Evolutionary conservation across 2,888 invertebrate species (phyloP).

Genomic region (Tenthredo mesomela): DNA sequence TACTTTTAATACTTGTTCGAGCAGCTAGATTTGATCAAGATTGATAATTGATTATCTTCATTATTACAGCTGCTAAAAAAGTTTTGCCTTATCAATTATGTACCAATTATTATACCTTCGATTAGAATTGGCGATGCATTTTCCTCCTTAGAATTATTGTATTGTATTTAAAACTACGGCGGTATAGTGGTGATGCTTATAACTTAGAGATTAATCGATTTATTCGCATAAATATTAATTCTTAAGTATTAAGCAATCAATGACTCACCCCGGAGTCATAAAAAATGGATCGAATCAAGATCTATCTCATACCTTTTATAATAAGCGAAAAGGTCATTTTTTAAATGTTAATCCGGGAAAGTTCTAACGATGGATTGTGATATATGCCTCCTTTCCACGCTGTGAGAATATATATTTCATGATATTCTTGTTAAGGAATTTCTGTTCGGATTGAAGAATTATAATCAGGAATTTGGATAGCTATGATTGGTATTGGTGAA

Average conservation of each 20-base stretch:
- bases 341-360: background rate
- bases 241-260: constrained; percentile 4
- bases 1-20: constrained; percentile 22
- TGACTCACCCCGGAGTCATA: background rate
- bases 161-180: background rate
- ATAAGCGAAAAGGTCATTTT: background rate
- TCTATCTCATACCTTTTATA: background rate
- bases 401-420: constrained; percentile 11
- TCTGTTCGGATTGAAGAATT: background rate
- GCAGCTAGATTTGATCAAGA: constrained; percentile 4
- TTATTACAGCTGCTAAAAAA: background rate
- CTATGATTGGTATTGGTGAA: background rate
- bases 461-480: background rate
- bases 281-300: constrained; percentile 5
- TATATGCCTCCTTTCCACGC: background rate
- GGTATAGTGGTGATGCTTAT: background rate
- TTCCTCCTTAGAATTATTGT: background rate
- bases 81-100: background rate
- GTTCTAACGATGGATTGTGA: background rate
- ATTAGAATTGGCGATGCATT: background rate
- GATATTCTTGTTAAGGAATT: background rate
- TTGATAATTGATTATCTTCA: background rate
- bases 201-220: background rate
- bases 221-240: background rate
- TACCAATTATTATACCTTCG: background rate